Evolutionary conservation across 2,797 vertebrate genomes (phyloP).

Genomic region (Myripristis jacobus): DNA sequence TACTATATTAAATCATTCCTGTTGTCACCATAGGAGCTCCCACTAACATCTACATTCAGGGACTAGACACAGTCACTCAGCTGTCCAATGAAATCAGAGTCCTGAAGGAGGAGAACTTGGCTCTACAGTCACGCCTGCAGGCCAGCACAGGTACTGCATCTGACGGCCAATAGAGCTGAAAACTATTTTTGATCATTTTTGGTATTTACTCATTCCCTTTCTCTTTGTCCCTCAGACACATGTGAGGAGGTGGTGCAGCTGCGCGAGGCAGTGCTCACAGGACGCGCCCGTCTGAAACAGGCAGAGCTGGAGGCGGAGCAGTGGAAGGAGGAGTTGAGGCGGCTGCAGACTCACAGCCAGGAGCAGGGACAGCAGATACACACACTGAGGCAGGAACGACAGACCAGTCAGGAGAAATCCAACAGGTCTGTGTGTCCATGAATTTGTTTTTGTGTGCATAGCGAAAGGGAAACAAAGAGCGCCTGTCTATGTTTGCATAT

Average conservation of each 20-base stretch:
- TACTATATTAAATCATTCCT: not conserved
- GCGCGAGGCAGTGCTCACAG: slow-evolving; percentile 83
- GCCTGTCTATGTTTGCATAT: not conserved
- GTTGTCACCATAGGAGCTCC: slow-evolving; percentile 78
- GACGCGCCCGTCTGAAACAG: slow-evolving; percentile 84
- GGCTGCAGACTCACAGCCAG: slow-evolving; percentile 85
- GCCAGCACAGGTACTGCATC: slow-evolving; percentile 83
- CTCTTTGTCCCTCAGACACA: slow-evolving; percentile 73
- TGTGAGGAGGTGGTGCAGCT: slow-evolving; percentile 84
- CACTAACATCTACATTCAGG: slow-evolving; percentile 86
- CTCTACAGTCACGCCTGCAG: slow-evolving; percentile 85
- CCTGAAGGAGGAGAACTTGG: slow-evolving; percentile 88
- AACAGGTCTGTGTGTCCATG: slow-evolving; percentile 82
- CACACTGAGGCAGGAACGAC: slow-evolving; percentile 85
- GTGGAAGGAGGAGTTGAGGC: slow-evolving; percentile 83
- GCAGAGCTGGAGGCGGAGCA: slow-evolving; percentile 89
- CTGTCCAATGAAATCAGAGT: slow-evolving; percentile 88
- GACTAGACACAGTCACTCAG: slow-evolving; percentile 85
- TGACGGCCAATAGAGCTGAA: not conserved
- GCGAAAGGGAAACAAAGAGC: not conserved
- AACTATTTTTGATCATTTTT: not conserved
- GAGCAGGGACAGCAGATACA: slow-evolving; percentile 87
- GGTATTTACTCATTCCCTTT: not conserved
- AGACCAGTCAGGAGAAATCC: slow-evolving; percentile 85
- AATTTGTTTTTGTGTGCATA: not conserved